These are phyloP conservation scores for Notolabrus celidotus DNA, from an alignment of 2,797 vertebrate genomes.

Conservation along the genomic window DNA sequence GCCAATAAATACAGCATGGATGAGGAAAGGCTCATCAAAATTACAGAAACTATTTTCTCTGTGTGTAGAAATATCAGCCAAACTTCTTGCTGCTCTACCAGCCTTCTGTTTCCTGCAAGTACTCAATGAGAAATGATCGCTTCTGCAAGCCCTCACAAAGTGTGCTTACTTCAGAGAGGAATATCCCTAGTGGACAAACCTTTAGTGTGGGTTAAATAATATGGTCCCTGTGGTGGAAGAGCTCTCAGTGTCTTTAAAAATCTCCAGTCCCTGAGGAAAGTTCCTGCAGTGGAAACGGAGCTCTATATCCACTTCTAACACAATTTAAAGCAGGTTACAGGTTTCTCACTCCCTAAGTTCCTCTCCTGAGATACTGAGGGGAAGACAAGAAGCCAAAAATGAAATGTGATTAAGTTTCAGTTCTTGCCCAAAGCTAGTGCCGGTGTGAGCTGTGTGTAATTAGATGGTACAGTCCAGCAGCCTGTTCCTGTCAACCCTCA, in stretches of 20 bases:
- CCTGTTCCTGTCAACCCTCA: conserved; percentile 40
- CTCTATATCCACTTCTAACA: conserved; percentile 5
- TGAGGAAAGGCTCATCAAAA: too few species aligned
- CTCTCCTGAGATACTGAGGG: conserved; percentile 15
- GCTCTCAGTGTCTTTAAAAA: not conserved
- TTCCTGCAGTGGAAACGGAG: not conserved
- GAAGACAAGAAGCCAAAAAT: conserved; percentile 39
- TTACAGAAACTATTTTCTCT: not conserved
- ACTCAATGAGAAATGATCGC: not conserved
- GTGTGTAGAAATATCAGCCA: not conserved
- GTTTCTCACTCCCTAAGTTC: conserved; percentile 18
- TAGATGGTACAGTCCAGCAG: conserved; percentile 33
- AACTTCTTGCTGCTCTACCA: not conserved
- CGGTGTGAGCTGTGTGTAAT: conserved; percentile 44
- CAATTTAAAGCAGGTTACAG: conserved; percentile 36
- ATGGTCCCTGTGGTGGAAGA: not conserved
- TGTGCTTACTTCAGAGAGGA: not conserved
- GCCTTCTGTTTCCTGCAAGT: too few species aligned
- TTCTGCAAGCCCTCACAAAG: not conserved
- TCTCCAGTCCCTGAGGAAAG: not conserved
- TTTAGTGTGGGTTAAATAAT: not conserved
- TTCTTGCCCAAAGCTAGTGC: conserved; percentile 30
- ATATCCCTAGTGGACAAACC: not conserved
- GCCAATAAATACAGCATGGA: too few species aligned
- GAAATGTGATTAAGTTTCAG: conserved; percentile 55